Conservation (phyloP, 2,113 vertebrate genomes). For the Serilophus lunatus region DNA sequence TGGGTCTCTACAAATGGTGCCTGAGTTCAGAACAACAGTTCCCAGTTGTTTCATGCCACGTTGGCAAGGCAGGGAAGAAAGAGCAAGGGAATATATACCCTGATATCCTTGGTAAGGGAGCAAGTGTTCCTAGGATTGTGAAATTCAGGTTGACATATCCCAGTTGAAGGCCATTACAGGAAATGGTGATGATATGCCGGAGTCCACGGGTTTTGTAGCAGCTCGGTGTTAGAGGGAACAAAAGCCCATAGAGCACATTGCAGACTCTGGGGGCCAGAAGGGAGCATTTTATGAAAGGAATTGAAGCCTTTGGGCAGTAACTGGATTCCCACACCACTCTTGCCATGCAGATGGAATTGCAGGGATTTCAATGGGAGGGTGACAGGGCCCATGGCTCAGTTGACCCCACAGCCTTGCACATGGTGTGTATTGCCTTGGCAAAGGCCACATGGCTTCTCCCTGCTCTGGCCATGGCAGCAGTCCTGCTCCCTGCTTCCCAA, state of each 20-base stretch:
- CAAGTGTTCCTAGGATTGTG: background rate
- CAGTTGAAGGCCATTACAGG: background rate
- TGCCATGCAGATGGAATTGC: background rate
- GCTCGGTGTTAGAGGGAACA: no score
- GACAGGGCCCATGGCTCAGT: background rate
- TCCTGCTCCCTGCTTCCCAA: background rate
- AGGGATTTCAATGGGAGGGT: background rate
- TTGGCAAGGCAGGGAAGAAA: rapidly evolving
- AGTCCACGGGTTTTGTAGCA: background rate
- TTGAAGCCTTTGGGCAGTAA: background rate
- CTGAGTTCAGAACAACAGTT: background rate
- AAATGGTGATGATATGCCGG: background rate
- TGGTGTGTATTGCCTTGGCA: rapidly evolving
- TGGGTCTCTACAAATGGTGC: background rate
- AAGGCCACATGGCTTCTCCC: background rate
- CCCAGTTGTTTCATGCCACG: rapidly evolving
- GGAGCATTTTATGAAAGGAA: background rate
- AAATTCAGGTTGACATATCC: background rate
- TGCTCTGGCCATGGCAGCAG: background rate
- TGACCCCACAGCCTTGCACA: background rate
- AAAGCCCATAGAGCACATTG: no score
- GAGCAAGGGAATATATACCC: background rate
- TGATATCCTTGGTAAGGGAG: background rate
- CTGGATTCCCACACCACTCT: background rate
- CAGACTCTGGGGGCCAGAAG: background rate